Conservation (phyloP, 2,113 vertebrate species). For the Gulo gulo region DNA sequence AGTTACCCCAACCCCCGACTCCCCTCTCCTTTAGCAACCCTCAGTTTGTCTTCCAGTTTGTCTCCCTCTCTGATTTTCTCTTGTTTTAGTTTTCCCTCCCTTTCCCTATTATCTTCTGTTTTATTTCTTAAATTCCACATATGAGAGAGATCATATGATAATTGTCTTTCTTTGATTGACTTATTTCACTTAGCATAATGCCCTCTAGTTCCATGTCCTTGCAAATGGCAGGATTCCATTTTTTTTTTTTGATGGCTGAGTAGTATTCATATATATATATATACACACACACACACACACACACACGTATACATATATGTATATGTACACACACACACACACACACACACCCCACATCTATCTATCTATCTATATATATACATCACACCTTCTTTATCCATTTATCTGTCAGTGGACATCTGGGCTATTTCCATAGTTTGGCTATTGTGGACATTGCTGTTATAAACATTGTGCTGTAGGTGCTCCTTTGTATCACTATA, state of each 20-base stretch:
- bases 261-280: not conserved
- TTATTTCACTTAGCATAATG: not conserved
- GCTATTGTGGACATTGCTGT: too few species aligned
- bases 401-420: too few species aligned
- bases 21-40: not conserved
- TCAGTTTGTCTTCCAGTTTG: not conserved
- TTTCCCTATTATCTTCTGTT: not conserved
- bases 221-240: not conserved
- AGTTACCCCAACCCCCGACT: not conserved
- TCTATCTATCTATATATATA: too few species aligned
- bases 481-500: too few species aligned
- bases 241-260: not conserved
- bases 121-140: not conserved
- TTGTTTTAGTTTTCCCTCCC: not conserved
- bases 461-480: too few species aligned
- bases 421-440: too few species aligned
- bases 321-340: too few species aligned
- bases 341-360: too few species aligned
- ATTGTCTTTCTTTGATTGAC: not conserved
- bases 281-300: too few species aligned
- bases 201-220: not conserved
- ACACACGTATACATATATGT: too few species aligned
- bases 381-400: too few species aligned
- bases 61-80: not conserved
- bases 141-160: not conserved